phyloP scores from a whole-genome alignment of 2,113 vertebrate genomes.

The Atherinomorus stipes region DNA sequence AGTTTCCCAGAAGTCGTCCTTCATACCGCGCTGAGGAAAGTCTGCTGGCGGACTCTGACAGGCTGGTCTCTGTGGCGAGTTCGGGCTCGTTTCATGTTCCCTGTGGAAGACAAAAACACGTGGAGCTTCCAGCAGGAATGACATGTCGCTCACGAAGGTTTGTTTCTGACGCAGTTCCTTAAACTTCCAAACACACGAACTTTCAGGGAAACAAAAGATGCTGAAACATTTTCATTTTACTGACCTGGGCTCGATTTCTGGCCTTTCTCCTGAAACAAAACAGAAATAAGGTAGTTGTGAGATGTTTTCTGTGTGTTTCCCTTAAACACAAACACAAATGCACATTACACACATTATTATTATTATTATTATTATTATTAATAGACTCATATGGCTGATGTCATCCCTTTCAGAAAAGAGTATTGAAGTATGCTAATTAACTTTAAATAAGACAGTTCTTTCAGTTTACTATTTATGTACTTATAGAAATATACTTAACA shows the following conservation, averaged over 20 bases:
- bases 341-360: not conserved
- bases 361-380: too few species aligned
- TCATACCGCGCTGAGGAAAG: not conserved
- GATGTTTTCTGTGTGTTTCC: not conserved
- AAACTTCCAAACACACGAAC: too few species aligned
- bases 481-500: too few species aligned
- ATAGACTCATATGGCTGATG: too few species aligned
- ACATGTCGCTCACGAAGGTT: too few species aligned
- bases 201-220: not conserved
- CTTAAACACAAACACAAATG: constrained; percentile 10
- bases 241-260: constrained; percentile 66
- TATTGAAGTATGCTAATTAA: too few species aligned
- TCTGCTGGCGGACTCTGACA: constrained; percentile 72
- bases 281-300: constrained; percentile 3
- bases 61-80: constrained; percentile 67
- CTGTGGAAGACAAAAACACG: constrained; percentile 43
- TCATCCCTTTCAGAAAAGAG: too few species aligned
- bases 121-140: too few species aligned
- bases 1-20: not conserved
- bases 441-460: too few species aligned
- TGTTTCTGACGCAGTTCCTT: too few species aligned
- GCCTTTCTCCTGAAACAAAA: constrained; percentile 30
- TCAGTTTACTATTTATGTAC: too few species aligned
- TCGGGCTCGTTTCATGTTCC: constrained; percentile 82
- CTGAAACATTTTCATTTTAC: constrained; percentile 8